These are phyloP conservation scores for Lasioglossum zephyrum DNA, from an alignment of 2,888 invertebrate genomes.

Conservation along the genomic window DNA sequence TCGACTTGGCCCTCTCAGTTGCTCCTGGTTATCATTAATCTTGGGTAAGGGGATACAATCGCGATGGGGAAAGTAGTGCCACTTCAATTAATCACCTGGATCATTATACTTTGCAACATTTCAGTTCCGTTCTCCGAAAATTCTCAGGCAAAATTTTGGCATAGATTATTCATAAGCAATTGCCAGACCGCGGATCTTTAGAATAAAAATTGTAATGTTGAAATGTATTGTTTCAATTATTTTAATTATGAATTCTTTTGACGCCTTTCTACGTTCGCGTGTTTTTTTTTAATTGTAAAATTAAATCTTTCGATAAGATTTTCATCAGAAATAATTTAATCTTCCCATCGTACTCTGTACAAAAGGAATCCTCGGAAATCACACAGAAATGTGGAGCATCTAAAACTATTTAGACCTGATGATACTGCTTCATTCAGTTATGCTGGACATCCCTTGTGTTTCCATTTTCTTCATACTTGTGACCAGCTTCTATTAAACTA, in stretches of 20 bases:
- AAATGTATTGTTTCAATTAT: too few relatives aligned
- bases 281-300: too few relatives aligned
- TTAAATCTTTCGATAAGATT: too few relatives aligned
- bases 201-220: too few relatives aligned
- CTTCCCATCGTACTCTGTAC: background rate
- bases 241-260: too few relatives aligned
- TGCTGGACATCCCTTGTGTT: background rate
- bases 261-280: too few relatives aligned
- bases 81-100: background rate
- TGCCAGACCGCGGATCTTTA: too few relatives aligned
- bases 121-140: too few relatives aligned
- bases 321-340: background rate
- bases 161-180: too few relatives aligned
- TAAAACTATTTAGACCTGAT: background rate
- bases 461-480: background rate
- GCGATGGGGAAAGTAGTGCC: background rate
- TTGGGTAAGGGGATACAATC: background rate
- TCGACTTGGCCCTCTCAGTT: background rate
- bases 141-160: too few relatives aligned
- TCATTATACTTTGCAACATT: background rate
- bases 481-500: background rate
- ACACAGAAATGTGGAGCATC: background rate
- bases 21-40: background rate
- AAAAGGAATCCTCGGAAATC: background rate
- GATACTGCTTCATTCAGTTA: conserved; percentile 12